These are phyloP conservation scores for Salpingus planirostris DNA, from an alignment of 2,888 invertebrate genomes.

Conservation along the genomic window DNA sequence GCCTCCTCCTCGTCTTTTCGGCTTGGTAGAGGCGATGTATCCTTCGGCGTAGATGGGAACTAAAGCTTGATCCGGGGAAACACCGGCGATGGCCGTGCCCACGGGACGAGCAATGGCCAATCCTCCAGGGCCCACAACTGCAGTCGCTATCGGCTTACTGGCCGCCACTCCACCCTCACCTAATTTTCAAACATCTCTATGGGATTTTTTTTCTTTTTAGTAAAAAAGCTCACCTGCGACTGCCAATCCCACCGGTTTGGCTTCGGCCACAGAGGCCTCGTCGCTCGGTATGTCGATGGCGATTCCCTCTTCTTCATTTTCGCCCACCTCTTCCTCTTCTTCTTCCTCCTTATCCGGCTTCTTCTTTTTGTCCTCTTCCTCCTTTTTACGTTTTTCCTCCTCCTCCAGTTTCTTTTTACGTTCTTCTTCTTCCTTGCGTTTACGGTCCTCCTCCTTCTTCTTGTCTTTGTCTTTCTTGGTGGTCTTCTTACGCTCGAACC, in stretches of 20 bases:
- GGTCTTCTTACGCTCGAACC: constrained; percentile 35
- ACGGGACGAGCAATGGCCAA: constrained; percentile 62
- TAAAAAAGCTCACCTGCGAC: constrained; percentile 37
- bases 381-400: constrained; percentile 22
- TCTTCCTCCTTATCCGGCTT: constrained; percentile 20
- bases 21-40: constrained; percentile 18
- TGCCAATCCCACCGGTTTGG: constrained; percentile 58
- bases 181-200: constrained; percentile 27
- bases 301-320: constrained; percentile 33
- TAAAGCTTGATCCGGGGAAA: constrained; percentile 46
- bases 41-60: constrained; percentile 34
- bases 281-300: constrained; percentile 48
- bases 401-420: constrained; percentile 18
- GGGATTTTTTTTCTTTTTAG: too few species aligned
- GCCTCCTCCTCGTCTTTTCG: constrained; percentile 14
- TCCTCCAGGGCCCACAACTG: constrained; percentile 60
- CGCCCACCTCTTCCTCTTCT: constrained; percentile 21
- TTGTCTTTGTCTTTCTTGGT: constrained; percentile 26
- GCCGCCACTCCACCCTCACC: constrained; percentile 64
- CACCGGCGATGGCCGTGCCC: constrained; percentile 66
- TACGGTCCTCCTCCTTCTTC: constrained; percentile 19
- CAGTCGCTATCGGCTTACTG: constrained; percentile 61
- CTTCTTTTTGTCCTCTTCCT: constrained; percentile 23
- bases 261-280: constrained; percentile 62
- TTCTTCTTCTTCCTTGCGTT: constrained; percentile 26